Percentiles rank a stretch among this genome's conserved stretches.
Conservation (phyloP, 1,140 invertebrate genomes). For the Drosophila willistoni region DNA sequence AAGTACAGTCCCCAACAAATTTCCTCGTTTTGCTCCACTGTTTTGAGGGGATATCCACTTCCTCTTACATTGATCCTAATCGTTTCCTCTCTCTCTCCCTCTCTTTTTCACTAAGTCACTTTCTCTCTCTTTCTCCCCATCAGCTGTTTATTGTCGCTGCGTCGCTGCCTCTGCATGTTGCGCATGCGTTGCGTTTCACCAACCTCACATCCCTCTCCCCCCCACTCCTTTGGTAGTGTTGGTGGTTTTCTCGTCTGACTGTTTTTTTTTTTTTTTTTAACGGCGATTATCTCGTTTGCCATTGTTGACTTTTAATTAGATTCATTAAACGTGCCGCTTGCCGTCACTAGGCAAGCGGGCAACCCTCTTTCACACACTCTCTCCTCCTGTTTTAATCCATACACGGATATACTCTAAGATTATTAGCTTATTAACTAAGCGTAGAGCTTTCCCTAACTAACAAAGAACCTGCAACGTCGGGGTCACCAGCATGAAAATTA, state of each 20-base stretch:
- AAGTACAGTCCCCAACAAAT: neutral
- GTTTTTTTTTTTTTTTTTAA: conserved; percentile 35
- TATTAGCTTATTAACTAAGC: conserved; percentile 7
- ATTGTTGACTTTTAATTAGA: conserved; percentile 83
- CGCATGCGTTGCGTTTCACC: conserved; percentile 64
- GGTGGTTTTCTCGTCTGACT: conserved; percentile 26
- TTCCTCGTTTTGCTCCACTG: conserved; percentile 32
- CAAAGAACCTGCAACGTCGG: neutral
- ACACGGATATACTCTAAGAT: conserved; percentile 30
- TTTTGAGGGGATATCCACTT: conserved; percentile 28
- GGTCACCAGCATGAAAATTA: too few relatives aligned
- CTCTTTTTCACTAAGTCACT: neutral
- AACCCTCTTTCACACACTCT: conserved; percentile 15
- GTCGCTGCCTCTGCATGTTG: conserved; percentile 58
- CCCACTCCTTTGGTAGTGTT: conserved; percentile 14
- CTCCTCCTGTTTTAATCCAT: conserved; percentile 24
- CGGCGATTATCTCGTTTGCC: conserved; percentile 77
- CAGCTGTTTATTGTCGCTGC: conserved; percentile 58
- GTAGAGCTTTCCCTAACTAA: neutral
- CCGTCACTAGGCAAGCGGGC: conserved; percentile 19
- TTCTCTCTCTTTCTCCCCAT: conserved; percentile 28
- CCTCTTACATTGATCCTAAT: conserved; percentile 48
- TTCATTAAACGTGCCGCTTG: conserved; percentile 81
- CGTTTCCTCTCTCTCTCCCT: conserved; percentile 47
- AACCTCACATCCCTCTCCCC: conserved; percentile 17